Evolutionary conservation across 2,113 vertebrate genomes (phyloP).

Genomic region (Phrynosoma blainvillii): DNA sequence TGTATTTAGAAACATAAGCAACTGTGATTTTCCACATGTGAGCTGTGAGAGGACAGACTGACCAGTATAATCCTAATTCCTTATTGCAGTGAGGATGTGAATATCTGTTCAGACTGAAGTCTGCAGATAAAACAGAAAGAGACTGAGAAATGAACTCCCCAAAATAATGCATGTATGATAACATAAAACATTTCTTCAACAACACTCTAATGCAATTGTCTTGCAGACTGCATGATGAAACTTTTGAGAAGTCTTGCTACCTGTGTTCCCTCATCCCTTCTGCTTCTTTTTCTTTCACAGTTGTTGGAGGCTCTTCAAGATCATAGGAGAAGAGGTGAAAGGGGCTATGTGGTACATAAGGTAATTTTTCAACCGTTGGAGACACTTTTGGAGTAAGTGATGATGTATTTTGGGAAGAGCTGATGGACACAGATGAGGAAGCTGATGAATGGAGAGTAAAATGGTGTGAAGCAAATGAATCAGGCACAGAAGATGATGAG

Average conservation of each 20-base stretch:
- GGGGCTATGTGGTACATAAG: constrained; percentile 90
- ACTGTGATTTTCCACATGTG: background rate
- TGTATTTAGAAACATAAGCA: background rate
- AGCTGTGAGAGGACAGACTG: too few species aligned
- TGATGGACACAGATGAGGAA: constrained; percentile 50
- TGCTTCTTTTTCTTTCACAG: constrained; percentile 75
- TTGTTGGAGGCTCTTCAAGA: constrained; percentile 80
- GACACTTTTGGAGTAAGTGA: constrained; percentile 74
- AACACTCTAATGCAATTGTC: background rate
- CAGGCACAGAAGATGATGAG: constrained; percentile 57
- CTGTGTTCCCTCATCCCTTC: constrained; percentile 80
- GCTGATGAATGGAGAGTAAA: constrained; percentile 60
- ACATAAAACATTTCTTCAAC: constrained; percentile 32
- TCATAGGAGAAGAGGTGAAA: constrained; percentile 93
- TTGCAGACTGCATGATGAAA: background rate
- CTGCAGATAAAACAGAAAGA: constrained; percentile 9
- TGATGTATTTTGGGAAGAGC: constrained; percentile 72
- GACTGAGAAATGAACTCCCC: constrained; percentile 4
- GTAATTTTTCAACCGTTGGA: constrained; percentile 79
- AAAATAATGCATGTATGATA: constrained; percentile 33
- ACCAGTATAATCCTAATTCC: background rate
- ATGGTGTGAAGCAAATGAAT: constrained; percentile 53
- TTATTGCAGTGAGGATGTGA: background rate
- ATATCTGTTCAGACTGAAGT: background rate
- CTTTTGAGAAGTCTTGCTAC: constrained; percentile 68